These are phyloP conservation scores for Notospermus geniculatus DNA, from an alignment of 1,140 invertebrate species.

Conservation along the genomic window DNA sequence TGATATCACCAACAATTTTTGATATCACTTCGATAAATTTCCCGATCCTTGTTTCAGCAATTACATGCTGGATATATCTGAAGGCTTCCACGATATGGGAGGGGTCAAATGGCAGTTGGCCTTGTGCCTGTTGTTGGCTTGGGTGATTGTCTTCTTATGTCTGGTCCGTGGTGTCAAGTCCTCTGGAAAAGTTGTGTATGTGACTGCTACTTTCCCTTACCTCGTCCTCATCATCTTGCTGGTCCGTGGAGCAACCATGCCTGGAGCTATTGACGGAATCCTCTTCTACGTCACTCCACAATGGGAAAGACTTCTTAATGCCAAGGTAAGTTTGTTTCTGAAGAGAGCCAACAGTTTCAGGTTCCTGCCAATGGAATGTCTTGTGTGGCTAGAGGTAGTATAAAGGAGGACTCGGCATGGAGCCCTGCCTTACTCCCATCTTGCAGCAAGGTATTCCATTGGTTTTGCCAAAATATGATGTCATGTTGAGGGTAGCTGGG, in stretches of 20 bases:
- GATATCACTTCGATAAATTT: conserved; percentile 1
- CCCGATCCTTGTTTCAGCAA: conserved; percentile 13
- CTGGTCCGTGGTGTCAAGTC: conserved; percentile 78
- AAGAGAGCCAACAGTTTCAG: too few relatives aligned
- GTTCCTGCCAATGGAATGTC: too few relatives aligned
- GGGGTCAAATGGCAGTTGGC: conserved; percentile 66
- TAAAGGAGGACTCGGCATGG: too few relatives aligned
- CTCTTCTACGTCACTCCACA: conserved; percentile 57
- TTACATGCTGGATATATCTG: conserved; percentile 59
- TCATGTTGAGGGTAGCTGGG: too few relatives aligned
- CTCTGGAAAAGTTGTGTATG: conserved; percentile 67
- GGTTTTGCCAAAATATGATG: too few relatives aligned
- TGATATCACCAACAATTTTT: neutral
- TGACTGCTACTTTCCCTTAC: conserved; percentile 25
- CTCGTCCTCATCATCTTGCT: conserved; percentile 19
- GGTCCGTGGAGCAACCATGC: conserved; percentile 22
- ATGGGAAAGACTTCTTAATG: neutral
- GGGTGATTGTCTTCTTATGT: conserved; percentile 74
- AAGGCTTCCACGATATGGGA: conserved; percentile 68
- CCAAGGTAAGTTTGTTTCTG: conserved; percentile 4
- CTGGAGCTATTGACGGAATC: conserved; percentile 20
- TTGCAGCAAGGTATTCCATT: too few relatives aligned
- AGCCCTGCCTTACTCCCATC: too few relatives aligned
- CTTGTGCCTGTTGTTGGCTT: conserved; percentile 69
- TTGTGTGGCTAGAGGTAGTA: too few relatives aligned